A percentile compares a stretch with the other conserved stretches of the same genome.
These are phyloP conservation scores for Sipha flava DNA, from an alignment of 1,140 invertebrate genomes.

Conservation along the genomic window DNA sequence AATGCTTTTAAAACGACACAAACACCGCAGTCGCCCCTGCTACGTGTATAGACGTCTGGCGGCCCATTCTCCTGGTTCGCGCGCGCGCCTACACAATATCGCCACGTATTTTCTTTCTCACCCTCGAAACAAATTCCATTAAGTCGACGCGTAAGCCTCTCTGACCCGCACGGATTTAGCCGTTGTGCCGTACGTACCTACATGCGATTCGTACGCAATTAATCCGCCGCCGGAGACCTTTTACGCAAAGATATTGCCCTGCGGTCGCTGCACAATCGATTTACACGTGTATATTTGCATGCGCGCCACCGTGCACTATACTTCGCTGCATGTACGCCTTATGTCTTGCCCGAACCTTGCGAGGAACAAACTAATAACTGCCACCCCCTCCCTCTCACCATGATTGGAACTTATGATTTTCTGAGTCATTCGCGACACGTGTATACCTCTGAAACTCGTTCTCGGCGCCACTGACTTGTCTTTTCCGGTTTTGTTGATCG, in stretches of 20 bases:
- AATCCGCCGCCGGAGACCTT: neutral
- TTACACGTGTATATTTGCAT: neutral
- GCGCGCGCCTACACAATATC: neutral
- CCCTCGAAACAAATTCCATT: constrained; percentile 20
- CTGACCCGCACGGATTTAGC: neutral
- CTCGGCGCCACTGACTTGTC: too few relatives aligned
- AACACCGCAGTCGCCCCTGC: neutral
- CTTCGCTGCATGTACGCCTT: too few relatives aligned
- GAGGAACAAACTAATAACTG: too few relatives aligned
- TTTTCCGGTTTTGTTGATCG: too few relatives aligned
- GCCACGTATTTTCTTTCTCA: neutral
- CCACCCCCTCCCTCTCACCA: too few relatives aligned
- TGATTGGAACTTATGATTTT: too few relatives aligned
- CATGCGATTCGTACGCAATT: constrained; percentile 1
- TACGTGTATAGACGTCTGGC: neutral
- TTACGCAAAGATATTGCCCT: neutral
- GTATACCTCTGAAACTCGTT: too few relatives aligned
- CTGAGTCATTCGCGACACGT: too few relatives aligned
- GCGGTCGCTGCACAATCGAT: neutral
- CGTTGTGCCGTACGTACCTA: too few relatives aligned
- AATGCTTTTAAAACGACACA: constrained; percentile 24
- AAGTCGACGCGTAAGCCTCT: neutral
- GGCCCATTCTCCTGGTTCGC: neutral
- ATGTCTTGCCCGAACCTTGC: too few relatives aligned
- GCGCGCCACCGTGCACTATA: too few relatives aligned